phyloP scores from a whole-genome alignment of 2,888 invertebrate species.

The Plagodis pulveraria region DNA sequence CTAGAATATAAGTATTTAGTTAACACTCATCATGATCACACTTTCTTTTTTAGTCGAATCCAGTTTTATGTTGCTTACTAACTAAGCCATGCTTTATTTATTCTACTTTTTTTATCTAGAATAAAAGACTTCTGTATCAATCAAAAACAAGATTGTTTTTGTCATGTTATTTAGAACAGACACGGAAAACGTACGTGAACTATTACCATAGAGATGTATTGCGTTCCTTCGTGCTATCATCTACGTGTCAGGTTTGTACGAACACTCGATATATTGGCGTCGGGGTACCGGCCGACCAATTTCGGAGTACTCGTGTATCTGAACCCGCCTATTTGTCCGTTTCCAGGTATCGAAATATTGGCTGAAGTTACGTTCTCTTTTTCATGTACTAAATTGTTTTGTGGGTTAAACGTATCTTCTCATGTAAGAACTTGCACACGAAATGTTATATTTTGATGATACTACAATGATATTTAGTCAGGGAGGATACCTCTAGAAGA shows the following conservation, averaged over 20 bases:
- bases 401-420: too few species aligned
- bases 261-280: constrained; percentile 37
- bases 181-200: constrained; percentile 31
- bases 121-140: constrained; percentile 14
- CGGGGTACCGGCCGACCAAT: constrained; percentile 49
- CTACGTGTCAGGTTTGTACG: constrained; percentile 38
- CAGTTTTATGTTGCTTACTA: too few species aligned
- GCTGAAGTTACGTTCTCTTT: constrained; percentile 29
- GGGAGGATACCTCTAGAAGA: too few species aligned
- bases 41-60: too few species aligned
- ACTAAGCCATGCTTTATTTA: background rate
- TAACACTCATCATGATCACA: too few species aligned
- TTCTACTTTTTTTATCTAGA: constrained; percentile 15
- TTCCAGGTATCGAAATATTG: constrained; percentile 68
- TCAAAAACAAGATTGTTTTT: constrained; percentile 34
- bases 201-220: constrained; percentile 40
- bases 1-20: too few species aligned
- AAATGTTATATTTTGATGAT: too few species aligned
- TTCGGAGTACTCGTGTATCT: constrained; percentile 63
- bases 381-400: background rate
- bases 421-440: too few species aligned
- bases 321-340: constrained; percentile 66
- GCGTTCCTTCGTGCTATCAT: constrained; percentile 35
- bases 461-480: too few species aligned
- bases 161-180: constrained; percentile 27